A percentile compares a stretch with the other conserved stretches of the same genome.
These are phyloP conservation scores for Tethya wilhelma DNA, from an alignment of 37 sponge, comb jelly and placozoan species.

Conservation along the genomic window DNA sequence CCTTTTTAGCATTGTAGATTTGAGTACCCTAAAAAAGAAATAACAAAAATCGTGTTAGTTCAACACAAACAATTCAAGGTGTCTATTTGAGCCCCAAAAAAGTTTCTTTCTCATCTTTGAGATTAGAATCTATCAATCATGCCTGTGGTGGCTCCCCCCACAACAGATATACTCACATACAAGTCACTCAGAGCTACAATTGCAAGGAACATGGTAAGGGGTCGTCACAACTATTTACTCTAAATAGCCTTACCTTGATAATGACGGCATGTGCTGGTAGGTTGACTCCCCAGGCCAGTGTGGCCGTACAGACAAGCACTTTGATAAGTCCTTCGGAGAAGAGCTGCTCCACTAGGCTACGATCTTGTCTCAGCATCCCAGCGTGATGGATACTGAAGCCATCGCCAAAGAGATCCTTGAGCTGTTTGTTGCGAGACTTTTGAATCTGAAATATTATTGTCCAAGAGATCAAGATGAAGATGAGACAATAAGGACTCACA, in stretches of 20 bases:
- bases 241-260: conserved; percentile 98
- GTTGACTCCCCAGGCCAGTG: conserved; percentile 99
- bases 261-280: conserved; percentile 97
- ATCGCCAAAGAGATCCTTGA: conserved; percentile 85
- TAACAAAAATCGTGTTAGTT: too few relatives aligned
- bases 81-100: too few relatives aligned
- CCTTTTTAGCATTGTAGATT: conserved; percentile 93
- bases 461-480: neutral
- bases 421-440: conserved; percentile 83
- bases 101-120: too few relatives aligned
- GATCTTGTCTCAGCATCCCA: conserved; percentile 92
- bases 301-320: conserved; percentile 97
- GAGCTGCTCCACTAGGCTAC: conserved; percentile 92
- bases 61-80: too few relatives aligned
- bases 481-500: neutral
- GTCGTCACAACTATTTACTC: too few relatives aligned
- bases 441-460: conserved; percentile 64
- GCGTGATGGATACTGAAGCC: conserved; percentile 98
- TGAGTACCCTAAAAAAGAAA: conserved; percentile 85
- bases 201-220: too few relatives aligned
- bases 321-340: conserved; percentile 87
- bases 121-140: too few relatives aligned
- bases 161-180: too few relatives aligned
- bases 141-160: too few relatives aligned
- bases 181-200: too few relatives aligned